Evolutionary conservation across 2,113 vertebrate genomes (phyloP), one percentile per base, ranked within the genome.

Genomic region (Propithecus coquereli): DNA sequence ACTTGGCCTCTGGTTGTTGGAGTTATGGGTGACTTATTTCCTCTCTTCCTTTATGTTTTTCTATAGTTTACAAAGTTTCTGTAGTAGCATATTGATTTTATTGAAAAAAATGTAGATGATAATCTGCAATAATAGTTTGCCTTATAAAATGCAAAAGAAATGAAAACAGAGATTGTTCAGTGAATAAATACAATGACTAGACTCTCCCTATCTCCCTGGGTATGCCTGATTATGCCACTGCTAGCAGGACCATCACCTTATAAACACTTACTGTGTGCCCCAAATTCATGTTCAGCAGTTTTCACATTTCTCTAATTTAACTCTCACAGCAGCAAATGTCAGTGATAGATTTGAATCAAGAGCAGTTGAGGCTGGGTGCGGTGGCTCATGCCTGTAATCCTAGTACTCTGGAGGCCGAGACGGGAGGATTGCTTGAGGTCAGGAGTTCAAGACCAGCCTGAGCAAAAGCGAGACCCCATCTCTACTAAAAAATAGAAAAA

Each of bases 171-270:
- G 11, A 27, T 59, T 4, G 27, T 32, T 61, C 61, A 1, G 3
- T 14, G 81, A 70, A 8, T 27, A 71, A 10, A 52, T 13, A 14
- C 8, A 3, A 43, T n/a, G 87, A 37, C 50, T 52, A 65, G 80
- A 5, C 4, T 61, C 52, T 50, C 63, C 40, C 18, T 6, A 2
- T 37, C 54, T 50, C 57, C 22, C 77, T 0, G 18, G 37, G 30
- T 45, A 2, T 23, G 5, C 34, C 47, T 16, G 45, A 17, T 5
- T 37, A 0, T 4, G 30, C 40, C 12, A 0, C 27, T 8, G 0
- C 30, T 40, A 5, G 23, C 22, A 13, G 45, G 12, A 17, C 76
- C 65, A 6, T 50, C 12, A 25, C 13, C 65, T n/a, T 16, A 16
- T 16, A 47, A 8, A 43, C 71, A 34, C 45, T 54, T 6, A 14